Conservation (phyloP, 2,888 invertebrate species). For the Zhuqinia jingwanae region DNA sequence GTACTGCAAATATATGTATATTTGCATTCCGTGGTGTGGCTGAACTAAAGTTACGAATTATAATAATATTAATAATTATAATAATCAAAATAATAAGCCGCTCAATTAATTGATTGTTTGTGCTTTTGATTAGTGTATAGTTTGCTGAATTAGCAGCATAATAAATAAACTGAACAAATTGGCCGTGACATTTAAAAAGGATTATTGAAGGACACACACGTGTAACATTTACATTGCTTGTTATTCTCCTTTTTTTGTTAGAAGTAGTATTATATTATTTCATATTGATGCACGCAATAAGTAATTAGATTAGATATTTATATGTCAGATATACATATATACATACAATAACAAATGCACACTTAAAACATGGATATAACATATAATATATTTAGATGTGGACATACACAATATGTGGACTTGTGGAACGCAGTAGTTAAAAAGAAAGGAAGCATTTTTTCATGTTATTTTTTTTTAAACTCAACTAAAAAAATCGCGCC, state of each 20-base stretch:
- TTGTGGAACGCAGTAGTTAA: no score
- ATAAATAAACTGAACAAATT: no score
- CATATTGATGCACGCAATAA: neutral
- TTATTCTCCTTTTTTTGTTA: conserved; percentile 6
- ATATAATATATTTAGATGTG: no score
- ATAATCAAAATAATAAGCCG: no score
- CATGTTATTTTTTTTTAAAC: conserved; percentile 8
- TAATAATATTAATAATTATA: no score
- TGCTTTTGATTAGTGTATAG: no score
- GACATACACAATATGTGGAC: neutral
- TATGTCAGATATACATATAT: neutral
- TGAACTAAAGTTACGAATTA: no score
- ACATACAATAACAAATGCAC: conserved; percentile 17
- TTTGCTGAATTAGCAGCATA: no score
- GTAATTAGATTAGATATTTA: neutral
- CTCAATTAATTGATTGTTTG: no score
- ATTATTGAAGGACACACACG: conserved; percentile 3
- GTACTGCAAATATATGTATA: no score
- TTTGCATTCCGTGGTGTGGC: no score
- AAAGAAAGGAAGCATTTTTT: conserved; percentile 37
- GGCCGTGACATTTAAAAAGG: no score
- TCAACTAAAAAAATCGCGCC: conserved; percentile 23
- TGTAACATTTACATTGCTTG: neutral
- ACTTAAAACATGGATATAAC: conserved; percentile 29
- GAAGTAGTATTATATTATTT: neutral